Percentiles rank a stretch among this genome's conserved stretches.
phyloP scores from a whole-genome alignment of 2,113 vertebrate species.

The Oncorhynchus clarkii region DNA sequence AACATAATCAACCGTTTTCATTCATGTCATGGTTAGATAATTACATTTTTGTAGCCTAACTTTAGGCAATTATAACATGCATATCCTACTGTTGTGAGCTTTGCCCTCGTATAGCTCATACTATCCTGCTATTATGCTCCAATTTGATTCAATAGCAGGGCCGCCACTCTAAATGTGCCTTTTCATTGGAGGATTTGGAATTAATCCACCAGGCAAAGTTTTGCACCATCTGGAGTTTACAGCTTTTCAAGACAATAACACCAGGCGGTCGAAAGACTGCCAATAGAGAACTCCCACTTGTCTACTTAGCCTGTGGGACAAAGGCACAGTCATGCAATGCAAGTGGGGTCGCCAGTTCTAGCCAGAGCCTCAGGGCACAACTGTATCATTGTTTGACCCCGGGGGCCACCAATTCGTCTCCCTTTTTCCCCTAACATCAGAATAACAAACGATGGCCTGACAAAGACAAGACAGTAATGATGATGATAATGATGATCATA shows the following conservation, averaged over 20 bases:
- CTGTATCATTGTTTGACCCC: slow-evolving; percentile 18
- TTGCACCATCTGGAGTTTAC: slow-evolving; percentile 77
- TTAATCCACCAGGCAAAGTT: slow-evolving; percentile 75
- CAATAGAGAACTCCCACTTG: slow-evolving; percentile 7
- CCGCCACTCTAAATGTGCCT: slow-evolving; percentile 35
- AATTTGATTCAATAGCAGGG: slow-evolving; percentile 6
- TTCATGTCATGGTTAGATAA: slow-evolving; percentile 36
- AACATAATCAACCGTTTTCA: too few relatives aligned
- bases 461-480: slow-evolving; percentile 23
- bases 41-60: not conserved
- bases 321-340: slow-evolving; percentile 5
- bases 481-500: not conserved
- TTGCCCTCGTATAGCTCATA: slow-evolving; percentile 52
- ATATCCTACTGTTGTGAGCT: slow-evolving; percentile 52
- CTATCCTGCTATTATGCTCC: slow-evolving; percentile 64
- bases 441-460: slow-evolving; percentile 18
- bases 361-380: not conserved
- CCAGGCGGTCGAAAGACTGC: slow-evolving; percentile 29
- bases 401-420: slow-evolving; percentile 9
- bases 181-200: slow-evolving; percentile 72
- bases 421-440: not conserved
- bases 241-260: slow-evolving; percentile 69
- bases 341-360: not conserved
- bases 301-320: slow-evolving; percentile 10
- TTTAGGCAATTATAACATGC: slow-evolving; percentile 62